A percentile compares a stretch with the other conserved stretches of the same genome.
These are phyloP conservation scores for Corapipo altera DNA, from an alignment of 2,113 vertebrate genomes.

Conservation along the genomic window DNA sequence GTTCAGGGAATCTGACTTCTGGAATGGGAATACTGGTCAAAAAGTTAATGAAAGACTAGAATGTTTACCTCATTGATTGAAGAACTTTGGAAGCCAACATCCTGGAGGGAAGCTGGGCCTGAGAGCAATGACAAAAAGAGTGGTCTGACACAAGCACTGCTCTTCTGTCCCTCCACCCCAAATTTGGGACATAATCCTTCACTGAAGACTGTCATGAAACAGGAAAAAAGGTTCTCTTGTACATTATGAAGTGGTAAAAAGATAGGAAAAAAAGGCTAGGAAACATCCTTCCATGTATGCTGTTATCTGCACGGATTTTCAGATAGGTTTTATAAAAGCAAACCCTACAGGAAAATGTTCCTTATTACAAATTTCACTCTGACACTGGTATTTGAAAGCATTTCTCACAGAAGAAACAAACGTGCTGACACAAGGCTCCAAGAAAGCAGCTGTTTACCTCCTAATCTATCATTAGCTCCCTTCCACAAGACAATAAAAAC, in stretches of 20 bases:
- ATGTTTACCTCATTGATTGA: background rate
- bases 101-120: background rate
- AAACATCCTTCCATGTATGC: background rate
- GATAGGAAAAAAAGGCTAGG: background rate
- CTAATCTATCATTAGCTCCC: background rate
- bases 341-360: background rate
- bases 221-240: background rate
- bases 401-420: background rate
- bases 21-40: background rate
- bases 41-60: background rate
- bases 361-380: background rate
- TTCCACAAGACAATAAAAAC: background rate
- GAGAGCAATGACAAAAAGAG: background rate
- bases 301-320: background rate
- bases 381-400: background rate
- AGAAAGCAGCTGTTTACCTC: background rate
- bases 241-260: background rate
- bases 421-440: background rate
- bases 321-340: background rate
- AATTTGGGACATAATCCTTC: background rate
- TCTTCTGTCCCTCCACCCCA: accelerated
- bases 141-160: too few species aligned
- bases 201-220: background rate
- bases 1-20: background rate
- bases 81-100: background rate